A percentile compares a stretch with the other conserved stretches of the same genome.
Conservation (phyloP, 1,140 invertebrate species). For the Drosophila parvula region DNA sequence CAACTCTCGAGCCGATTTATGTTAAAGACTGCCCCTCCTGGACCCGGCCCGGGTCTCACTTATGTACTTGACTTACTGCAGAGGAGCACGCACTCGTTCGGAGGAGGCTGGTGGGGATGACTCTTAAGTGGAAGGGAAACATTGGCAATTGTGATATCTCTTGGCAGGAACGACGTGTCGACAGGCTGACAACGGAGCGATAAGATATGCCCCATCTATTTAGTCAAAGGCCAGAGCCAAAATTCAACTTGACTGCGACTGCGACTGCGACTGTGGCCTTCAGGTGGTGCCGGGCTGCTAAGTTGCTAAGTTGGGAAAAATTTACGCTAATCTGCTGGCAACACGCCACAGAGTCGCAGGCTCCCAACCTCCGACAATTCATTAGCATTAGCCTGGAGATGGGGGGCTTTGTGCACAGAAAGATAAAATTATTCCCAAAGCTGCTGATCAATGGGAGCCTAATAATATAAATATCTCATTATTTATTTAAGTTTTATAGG, state of each 20-base stretch:
- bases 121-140: constrained; percentile 18
- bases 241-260: constrained; percentile 43
- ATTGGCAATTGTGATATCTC: constrained; percentile 71
- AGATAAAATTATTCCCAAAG: not conserved
- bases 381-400: constrained; percentile 48
- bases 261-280: constrained; percentile 14
- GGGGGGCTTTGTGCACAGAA: constrained; percentile 5
- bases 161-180: constrained; percentile 72
- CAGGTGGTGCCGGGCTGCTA: constrained; percentile 34
- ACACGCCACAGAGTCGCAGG: constrained; percentile 58
- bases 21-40: constrained; percentile 45
- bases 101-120: not conserved
- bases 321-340: constrained; percentile 75
- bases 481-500: not conserved
- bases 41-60: constrained; percentile 6
- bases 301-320: constrained; percentile 50
- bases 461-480: not conserved
- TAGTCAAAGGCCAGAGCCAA: constrained; percentile 55
- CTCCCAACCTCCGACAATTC: constrained; percentile 45
- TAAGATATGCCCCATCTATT: constrained; percentile 78
- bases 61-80: constrained; percentile 65
- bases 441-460: not conserved
- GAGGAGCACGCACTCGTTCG: constrained; percentile 53
- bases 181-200: constrained; percentile 68
- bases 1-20: constrained; percentile 45